phyloP scores from a whole-genome alignment of 2,888 invertebrate genomes.

The Nezara viridula region DNA sequence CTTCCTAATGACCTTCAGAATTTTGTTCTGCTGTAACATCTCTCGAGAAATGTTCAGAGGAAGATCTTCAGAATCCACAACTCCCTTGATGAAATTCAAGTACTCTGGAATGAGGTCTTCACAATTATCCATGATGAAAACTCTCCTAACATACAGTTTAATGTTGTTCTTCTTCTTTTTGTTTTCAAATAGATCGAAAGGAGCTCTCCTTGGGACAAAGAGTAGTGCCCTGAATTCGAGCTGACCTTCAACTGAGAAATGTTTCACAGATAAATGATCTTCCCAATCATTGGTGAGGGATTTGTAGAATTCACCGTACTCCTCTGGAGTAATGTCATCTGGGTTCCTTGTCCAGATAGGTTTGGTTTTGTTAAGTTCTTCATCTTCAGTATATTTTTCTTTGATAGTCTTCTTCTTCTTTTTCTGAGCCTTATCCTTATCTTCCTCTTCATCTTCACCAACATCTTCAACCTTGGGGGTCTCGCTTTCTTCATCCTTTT shows the following conservation, averaged over 20 bases:
- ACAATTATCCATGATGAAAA: constrained; percentile 99
- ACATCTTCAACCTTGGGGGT: constrained; percentile 82
- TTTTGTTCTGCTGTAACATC: constrained; percentile 99
- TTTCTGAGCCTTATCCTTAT: constrained; percentile 81
- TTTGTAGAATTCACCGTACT: constrained; percentile 99
- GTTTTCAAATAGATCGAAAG: constrained; percentile 98
- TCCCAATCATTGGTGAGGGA: constrained; percentile 98
- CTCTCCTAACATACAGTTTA: constrained; percentile 95
- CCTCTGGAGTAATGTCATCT: constrained; percentile 95
- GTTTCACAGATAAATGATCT: constrained; percentile 95
- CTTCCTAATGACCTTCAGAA: constrained; percentile 98
- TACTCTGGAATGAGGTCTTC: constrained; percentile 99
- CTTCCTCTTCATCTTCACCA: constrained; percentile 80
- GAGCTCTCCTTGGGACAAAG: constrained; percentile 92
- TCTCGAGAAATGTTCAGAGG: constrained; percentile 99
- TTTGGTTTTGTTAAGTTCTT: constrained; percentile 98
- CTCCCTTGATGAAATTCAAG: constrained; percentile 95
- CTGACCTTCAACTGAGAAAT: constrained; percentile 94
- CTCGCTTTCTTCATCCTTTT: constrained; percentile 71
- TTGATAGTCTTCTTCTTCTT: constrained; percentile 98
- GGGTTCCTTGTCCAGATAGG: constrained; percentile 98
- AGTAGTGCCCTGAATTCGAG: constrained; percentile 94
- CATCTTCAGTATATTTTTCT: constrained; percentile 98
- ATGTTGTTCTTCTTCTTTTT: constrained; percentile 99
- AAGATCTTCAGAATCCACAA: constrained; percentile 98